Conservation (phyloP, 2,797 vertebrate species). For the Botia almorhae region DNA sequence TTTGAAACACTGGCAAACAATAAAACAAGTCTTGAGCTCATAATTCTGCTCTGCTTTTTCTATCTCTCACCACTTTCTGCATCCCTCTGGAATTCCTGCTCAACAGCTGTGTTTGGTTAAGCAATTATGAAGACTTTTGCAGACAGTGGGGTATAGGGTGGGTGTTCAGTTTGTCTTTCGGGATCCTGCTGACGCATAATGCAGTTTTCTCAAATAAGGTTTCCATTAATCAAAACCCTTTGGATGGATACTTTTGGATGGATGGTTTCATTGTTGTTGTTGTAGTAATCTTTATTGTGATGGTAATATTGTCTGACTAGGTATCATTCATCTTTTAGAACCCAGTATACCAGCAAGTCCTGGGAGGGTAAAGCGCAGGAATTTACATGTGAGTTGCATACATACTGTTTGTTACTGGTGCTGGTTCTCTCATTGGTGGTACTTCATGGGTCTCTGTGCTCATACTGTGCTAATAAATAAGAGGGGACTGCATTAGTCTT, state of each 20-base stretch:
- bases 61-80: constrained; percentile 65
- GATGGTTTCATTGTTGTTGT: neutral
- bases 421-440: constrained; percentile 24
- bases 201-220: neutral
- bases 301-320: constrained; percentile 60
- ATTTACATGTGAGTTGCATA: constrained; percentile 78
- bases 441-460: constrained; percentile 16
- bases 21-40: constrained; percentile 78
- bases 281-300: neutral
- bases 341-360: constrained; percentile 68
- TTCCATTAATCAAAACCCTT: neutral
- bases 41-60: constrained; percentile 73
- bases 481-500: neutral
- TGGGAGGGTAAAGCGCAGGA: constrained; percentile 73
- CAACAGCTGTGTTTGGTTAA: constrained; percentile 19
- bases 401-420: constrained; percentile 33
- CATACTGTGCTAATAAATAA: neutral
- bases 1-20: constrained; percentile 80
- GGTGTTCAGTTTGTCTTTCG: neutral
- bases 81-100: constrained; percentile 9
- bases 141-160: neutral
- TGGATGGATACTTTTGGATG: neutral
- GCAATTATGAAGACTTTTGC: neutral
- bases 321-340: constrained; percentile 74
- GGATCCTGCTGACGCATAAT: neutral